These are phyloP conservation scores for Ptychoptera contaminata DNA, from an alignment of 2,888 invertebrate genomes.

Conservation along the genomic window DNA sequence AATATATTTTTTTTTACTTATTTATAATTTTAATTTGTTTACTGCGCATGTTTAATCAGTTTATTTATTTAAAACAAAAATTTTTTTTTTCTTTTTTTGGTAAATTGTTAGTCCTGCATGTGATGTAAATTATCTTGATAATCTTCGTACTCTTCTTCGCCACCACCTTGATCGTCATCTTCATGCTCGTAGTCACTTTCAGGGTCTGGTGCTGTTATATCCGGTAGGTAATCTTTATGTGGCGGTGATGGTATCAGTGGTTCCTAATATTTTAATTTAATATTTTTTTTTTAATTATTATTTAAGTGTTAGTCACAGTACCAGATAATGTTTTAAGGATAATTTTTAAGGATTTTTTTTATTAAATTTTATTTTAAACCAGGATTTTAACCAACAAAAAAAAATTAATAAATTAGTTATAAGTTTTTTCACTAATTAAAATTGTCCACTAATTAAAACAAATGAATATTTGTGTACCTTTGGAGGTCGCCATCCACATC, in stretches of 20 bases:
- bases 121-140: conserved; percentile 33
- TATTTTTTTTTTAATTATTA: neutral
- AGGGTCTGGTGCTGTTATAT: conserved; percentile 40
- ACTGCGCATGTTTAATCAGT: too few species aligned
- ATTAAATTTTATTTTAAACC: too few species aligned
- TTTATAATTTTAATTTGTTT: too few species aligned
- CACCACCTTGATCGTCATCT: conserved; percentile 40
- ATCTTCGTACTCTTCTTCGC: conserved; percentile 45
- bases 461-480: conserved; percentile 52
- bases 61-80: too few species aligned
- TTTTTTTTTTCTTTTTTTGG: too few species aligned
- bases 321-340: too few species aligned
- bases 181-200: conserved; percentile 37
- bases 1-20: too few species aligned
- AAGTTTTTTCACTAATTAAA: neutral
- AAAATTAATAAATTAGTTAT: too few species aligned
- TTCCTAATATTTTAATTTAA: conserved; percentile 19
- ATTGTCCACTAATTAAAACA: neutral
- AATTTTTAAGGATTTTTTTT: too few species aligned
- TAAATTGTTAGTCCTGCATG: conserved; percentile 9
- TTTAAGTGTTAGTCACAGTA: neutral
- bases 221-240: conserved; percentile 40
- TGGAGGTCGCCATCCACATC: conserved; percentile 85
- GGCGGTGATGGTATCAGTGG: conserved; percentile 34
- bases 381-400: too few species aligned